Conservation (phyloP, 2,113 vertebrate genomes). For the Colossoma macropomum region DNA sequence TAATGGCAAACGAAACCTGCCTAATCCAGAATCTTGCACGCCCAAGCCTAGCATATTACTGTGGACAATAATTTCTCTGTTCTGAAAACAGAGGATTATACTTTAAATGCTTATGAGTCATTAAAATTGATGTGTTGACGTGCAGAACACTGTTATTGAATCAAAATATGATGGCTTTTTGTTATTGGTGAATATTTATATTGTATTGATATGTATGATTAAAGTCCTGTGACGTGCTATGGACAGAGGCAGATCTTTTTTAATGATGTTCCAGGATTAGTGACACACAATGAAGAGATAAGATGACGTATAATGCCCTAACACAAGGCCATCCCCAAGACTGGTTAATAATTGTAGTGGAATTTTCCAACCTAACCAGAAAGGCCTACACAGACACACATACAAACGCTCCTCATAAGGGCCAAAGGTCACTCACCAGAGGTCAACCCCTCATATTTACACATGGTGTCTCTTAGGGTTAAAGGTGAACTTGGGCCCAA, state of each 20-base stretch:
- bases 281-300: background rate
- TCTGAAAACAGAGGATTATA: background rate
- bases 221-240: background rate
- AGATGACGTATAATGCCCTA: background rate
- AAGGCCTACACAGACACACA: background rate
- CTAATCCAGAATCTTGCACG: background rate
- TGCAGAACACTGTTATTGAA: background rate
- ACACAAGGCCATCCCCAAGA: slow-evolving; percentile 34
- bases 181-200: background rate
- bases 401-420: slow-evolving; percentile 12
- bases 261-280: background rate
- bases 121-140: background rate
- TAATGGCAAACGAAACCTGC: background rate
- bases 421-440: slow-evolving; percentile 12
- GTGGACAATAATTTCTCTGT: background rate
- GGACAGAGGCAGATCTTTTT: background rate
- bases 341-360: slow-evolving; percentile 51
- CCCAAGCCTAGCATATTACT: background rate
- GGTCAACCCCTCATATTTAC: slow-evolving; percentile 28
- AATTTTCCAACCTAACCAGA: slow-evolving; percentile 42
- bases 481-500: slow-evolving; percentile 29
- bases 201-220: background rate
- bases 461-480: slow-evolving; percentile 25
- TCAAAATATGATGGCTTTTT: background rate
- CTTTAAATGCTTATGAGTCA: background rate